Percentiles rank a stretch among this genome's conserved stretches.
These are phyloP conservation scores for Neostethus bicornis DNA, from an alignment of 2,797 vertebrate genomes.

Conservation along the genomic window DNA sequence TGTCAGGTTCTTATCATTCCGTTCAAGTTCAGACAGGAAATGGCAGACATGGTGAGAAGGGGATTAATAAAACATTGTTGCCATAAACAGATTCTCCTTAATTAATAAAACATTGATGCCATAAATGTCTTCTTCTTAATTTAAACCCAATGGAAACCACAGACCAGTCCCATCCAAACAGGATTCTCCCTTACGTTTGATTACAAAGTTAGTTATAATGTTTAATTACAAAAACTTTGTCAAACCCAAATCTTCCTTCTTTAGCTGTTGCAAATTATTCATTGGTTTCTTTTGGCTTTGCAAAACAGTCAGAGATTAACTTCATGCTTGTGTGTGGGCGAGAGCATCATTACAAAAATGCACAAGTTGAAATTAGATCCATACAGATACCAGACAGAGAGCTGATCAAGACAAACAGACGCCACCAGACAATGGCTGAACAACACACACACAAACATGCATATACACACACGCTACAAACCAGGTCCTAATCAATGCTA, in stretches of 20 bases:
- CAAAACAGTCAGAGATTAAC: constrained; percentile 43
- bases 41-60: constrained; percentile 63
- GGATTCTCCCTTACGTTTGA: constrained; percentile 23
- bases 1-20: constrained; percentile 81
- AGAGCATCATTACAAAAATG: constrained; percentile 82
- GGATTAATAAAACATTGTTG: constrained; percentile 75
- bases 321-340: constrained; percentile 19
- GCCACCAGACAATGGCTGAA: constrained; percentile 78
- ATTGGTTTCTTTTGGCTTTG: constrained; percentile 45
- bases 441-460: constrained; percentile 39
- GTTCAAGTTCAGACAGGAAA: constrained; percentile 81
- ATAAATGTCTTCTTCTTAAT: constrained; percentile 64
- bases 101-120: constrained; percentile 72
- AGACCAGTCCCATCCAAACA: constrained; percentile 55
- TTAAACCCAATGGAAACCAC: constrained; percentile 44
- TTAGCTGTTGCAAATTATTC: constrained; percentile 17
- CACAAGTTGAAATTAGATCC: constrained; percentile 83
- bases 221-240: constrained; percentile 27
- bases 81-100: constrained; percentile 62
- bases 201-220: constrained; percentile 10
- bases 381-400: constrained; percentile 82
- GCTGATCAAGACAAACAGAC: constrained; percentile 86
- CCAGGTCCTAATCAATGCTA: constrained; percentile 80
- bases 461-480: constrained; percentile 44
- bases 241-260: constrained; percentile 30